Evolutionary conservation across 2,888 invertebrate species (phyloP).

Genomic region (Ichneumon xanthorius): DNA sequence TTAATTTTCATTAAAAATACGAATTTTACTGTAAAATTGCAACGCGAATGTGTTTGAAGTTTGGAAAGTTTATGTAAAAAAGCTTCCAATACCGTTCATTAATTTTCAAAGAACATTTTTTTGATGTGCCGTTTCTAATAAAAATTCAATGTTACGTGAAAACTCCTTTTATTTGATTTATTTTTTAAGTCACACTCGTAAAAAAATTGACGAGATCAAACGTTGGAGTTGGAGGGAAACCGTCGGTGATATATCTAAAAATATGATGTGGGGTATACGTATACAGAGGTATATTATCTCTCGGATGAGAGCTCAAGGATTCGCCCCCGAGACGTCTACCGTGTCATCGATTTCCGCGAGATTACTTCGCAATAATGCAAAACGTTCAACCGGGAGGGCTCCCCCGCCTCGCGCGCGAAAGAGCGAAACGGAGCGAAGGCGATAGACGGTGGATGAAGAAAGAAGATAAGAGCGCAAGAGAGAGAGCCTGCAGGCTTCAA

Average conservation of each 20-base stretch:
- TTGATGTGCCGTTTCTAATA: no score
- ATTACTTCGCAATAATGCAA: conserved; percentile 72
- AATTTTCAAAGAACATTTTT: no score
- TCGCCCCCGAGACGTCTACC: conserved; percentile 66
- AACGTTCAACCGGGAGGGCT: conserved; percentile 63
- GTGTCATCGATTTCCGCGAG: conserved; percentile 69
- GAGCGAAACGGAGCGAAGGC: conserved; percentile 13
- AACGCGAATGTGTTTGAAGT: no score
- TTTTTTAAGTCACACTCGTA: background rate
- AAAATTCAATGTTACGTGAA: background rate
- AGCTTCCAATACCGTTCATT: no score
- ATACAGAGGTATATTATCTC: conserved; percentile 29
- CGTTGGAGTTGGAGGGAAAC: background rate
- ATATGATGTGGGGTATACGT: conserved; percentile 23
- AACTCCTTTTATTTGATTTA: background rate
- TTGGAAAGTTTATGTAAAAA: no score
- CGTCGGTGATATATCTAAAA: conserved; percentile 38
- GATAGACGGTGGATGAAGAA: background rate
- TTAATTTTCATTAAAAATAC: no score
- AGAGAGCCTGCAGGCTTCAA: conserved; percentile 52
- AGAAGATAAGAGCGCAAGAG: conserved; percentile 36
- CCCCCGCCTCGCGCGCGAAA: conserved; percentile 13
- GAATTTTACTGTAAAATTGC: no score
- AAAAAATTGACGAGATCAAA: conserved; percentile 7
- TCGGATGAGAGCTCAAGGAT: conserved; percentile 59